Evolutionary conservation across 2,113 vertebrate genomes (phyloP).

Genomic region (Haliaeetus leucogaster): DNA sequence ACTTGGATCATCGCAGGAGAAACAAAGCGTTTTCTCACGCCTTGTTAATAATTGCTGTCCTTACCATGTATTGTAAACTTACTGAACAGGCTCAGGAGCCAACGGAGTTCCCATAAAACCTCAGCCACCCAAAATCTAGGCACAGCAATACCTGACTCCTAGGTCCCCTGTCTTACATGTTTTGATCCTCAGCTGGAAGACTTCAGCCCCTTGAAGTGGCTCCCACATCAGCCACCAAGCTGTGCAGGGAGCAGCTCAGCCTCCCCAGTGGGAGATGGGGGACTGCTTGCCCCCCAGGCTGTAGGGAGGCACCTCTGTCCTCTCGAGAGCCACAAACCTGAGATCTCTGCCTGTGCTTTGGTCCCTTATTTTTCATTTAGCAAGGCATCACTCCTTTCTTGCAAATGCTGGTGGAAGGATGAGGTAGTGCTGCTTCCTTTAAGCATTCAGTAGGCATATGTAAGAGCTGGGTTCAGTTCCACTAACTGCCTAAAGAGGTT

Average conservation of each 20-base stretch:
- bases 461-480: not conserved
- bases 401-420: not conserved
- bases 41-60: not conserved
- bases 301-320: not conserved
- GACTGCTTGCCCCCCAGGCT: fast-evolving
- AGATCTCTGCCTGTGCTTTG: not conserved
- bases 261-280: not conserved
- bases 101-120: not conserved
- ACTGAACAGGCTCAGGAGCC: not conserved
- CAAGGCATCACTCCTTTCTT: not conserved
- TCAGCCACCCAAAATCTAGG: not conserved
- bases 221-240: not conserved
- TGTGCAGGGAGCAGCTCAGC: not conserved
- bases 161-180: not conserved
- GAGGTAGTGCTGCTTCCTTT: not conserved
- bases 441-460: not conserved
- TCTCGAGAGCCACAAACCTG: not conserved
- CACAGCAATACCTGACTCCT: not conserved
- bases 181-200: not conserved
- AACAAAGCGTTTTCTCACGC: not conserved
- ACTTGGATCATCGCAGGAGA: not conserved
- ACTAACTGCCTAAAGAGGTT: not conserved
- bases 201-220: not conserved
- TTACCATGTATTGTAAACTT: not conserved
- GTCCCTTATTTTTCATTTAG: not conserved